Evolutionary conservation across 2,797 vertebrate species (phyloP).

Genomic region (Arctocebus calabarensis): DNA sequence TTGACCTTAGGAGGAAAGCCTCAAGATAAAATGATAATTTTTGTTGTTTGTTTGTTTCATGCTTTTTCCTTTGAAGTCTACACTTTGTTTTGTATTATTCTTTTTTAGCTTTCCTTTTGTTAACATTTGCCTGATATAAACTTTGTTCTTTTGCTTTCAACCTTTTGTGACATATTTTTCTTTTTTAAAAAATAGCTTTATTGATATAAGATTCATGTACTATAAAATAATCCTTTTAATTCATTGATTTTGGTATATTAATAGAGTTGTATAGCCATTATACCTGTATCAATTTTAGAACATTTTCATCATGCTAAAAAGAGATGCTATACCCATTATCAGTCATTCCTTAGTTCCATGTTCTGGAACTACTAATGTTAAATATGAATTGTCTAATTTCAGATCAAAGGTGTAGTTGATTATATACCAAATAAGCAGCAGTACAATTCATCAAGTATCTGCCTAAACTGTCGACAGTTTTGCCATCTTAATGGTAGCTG

Average conservation of each 20-base stretch:
- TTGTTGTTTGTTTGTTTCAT: background rate
- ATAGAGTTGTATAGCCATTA: background rate
- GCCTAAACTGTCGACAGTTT: too few species aligned
- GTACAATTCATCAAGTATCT: too few species aligned
- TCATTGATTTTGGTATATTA: background rate
- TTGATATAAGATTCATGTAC: background rate
- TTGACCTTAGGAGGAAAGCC: background rate
- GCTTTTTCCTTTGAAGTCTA: background rate
- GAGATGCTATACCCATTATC: background rate
- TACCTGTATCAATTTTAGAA: background rate
- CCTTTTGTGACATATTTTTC: background rate
- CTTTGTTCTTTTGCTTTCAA: background rate
- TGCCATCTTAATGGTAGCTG: too few species aligned
- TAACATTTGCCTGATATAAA: constrained; percentile 7
- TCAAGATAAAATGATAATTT: background rate
- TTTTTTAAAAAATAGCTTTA: constrained; percentile 3
- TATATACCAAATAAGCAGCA: too few species aligned
- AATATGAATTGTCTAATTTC: too few species aligned
- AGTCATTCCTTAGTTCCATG: background rate
- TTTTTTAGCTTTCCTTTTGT: background rate
- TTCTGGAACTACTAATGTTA: background rate
- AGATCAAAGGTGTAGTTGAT: too few species aligned
- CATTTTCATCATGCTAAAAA: background rate
- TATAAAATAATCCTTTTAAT: background rate
- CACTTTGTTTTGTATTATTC: constrained; percentile 4